Conservation (phyloP, 2,113 vertebrate species). For the Brachionichthys hirsutus region DNA sequence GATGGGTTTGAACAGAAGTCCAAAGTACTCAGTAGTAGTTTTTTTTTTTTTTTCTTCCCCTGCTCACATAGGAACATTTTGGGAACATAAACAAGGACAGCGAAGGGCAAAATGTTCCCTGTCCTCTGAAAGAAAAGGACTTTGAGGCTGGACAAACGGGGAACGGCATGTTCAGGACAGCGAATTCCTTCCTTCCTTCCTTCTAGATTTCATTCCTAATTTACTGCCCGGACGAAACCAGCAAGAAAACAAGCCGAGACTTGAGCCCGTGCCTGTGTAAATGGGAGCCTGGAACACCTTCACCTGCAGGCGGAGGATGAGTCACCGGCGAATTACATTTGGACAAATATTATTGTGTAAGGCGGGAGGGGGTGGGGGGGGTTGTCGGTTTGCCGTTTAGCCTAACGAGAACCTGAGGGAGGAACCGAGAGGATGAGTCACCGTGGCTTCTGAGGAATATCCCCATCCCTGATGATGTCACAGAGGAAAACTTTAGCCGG, state of each 20-base stretch:
- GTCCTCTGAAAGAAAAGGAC: conserved; percentile 4
- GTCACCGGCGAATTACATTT: conserved; percentile 18
- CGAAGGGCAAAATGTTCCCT: background rate
- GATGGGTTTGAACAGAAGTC: too few species aligned
- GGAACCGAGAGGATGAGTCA: conserved; percentile 46
- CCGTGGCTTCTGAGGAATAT: conserved; percentile 14
- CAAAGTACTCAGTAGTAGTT: too few species aligned
- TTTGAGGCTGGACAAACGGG: conserved; percentile 34
- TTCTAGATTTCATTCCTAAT: conserved; percentile 55
- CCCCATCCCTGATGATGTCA: conserved; percentile 1
- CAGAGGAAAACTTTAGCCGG: too few species aligned
- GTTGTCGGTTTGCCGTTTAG: conserved; percentile 33
- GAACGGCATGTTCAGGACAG: conserved; percentile 39
- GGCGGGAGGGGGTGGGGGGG: conserved; percentile 2
- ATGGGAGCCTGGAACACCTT: conserved; percentile 4
- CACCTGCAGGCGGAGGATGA: background rate
- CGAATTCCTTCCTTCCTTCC: conserved; percentile 3
- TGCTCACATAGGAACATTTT: background rate
- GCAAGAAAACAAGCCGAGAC: conserved; percentile 13
- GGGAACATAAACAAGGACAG: conserved; percentile 1
- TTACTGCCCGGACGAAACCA: conserved; percentile 31
- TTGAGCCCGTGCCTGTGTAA: conserved; percentile 7
- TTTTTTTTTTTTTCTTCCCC: background rate
- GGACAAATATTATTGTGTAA: background rate
- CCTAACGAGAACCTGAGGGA: conserved; percentile 46